A percentile compares a stretch with the other conserved stretches of the same genome.
Evolutionary conservation across 2,888 invertebrate species (phyloP).

Genomic region (Drosophila hawaiiensis): DNA sequence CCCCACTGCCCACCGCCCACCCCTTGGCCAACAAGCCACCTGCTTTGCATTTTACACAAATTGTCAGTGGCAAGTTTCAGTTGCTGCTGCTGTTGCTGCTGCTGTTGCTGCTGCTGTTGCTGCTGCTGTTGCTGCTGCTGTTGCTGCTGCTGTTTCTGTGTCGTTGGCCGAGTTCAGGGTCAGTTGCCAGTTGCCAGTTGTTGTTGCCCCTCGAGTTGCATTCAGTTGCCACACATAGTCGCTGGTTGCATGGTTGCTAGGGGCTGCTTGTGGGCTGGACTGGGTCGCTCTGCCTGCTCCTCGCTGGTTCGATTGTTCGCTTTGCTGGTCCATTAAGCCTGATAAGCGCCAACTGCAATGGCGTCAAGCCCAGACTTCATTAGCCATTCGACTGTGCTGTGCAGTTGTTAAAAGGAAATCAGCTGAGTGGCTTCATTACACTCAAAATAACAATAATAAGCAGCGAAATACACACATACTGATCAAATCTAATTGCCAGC

Average conservation of each 20-base stretch:
- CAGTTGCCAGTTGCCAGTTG: conserved; percentile 36
- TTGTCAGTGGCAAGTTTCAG: conserved; percentile 48
- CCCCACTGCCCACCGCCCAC: conserved; percentile 8
- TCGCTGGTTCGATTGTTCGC: conserved; percentile 37
- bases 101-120: conserved; percentile 61
- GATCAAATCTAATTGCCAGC: not conserved
- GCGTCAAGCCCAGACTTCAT: conserved; percentile 49
- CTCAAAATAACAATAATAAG: too few species aligned
- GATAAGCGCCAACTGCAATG: conserved; percentile 60
- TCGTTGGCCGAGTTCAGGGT: conserved; percentile 77
- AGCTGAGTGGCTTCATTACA: not conserved
- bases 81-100: conserved; percentile 53
- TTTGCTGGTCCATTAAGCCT: conserved; percentile 59
- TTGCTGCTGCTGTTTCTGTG: conserved; percentile 57
- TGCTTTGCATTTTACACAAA: conserved; percentile 33
- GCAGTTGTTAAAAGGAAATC: not conserved
- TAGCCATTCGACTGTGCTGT: conserved; percentile 14
- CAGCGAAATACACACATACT: too few species aligned
- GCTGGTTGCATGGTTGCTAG: conserved; percentile 10
- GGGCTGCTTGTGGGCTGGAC: conserved; percentile 46
- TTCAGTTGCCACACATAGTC: conserved; percentile 10
- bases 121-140: conserved; percentile 30
- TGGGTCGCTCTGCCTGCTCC: conserved; percentile 31
- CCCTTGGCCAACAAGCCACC: not conserved
- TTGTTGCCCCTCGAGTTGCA: conserved; percentile 39